A percentile compares a stretch with the other conserved stretches of the same genome.
Conservation (phyloP, 2,797 vertebrate species). For the Helicolenus hilgendorfi region DNA sequence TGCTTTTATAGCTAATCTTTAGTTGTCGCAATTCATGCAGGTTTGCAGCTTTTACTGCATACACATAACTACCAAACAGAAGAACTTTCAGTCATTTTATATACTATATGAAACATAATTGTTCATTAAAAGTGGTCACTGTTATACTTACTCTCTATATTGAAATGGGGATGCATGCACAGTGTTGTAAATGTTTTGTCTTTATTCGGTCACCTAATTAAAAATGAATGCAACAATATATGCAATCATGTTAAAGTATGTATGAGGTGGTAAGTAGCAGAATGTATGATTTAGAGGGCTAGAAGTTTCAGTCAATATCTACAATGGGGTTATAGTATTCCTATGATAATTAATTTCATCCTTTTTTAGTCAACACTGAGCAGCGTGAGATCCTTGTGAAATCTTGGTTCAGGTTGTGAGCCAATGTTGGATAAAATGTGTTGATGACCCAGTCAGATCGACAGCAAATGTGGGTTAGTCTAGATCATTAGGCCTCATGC, state of each 20-base stretch:
- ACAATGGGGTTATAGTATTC: not conserved
- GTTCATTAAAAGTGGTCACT: not conserved
- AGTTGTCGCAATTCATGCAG: not conserved
- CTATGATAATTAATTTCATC: not conserved
- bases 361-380: not conserved
- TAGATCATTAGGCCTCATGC: not conserved
- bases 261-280: not conserved
- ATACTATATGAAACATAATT: not conserved
- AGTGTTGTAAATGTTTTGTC: not conserved
- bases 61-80: not conserved
- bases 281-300: not conserved
- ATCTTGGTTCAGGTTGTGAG: not conserved
- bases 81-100: not conserved
- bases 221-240: not conserved
- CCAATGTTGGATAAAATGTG: not conserved
- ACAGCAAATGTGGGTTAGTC: not conserved
- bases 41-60: not conserved
- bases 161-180: not conserved
- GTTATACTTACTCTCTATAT: not conserved
- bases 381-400: not conserved
- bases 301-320: not conserved
- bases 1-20: not conserved
- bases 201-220: not conserved
- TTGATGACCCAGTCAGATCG: not conserved
- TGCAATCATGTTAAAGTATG: not conserved